Percentiles rank a stretch among this genome's conserved stretches.
These are phyloP conservation scores for Hirtodrosophila histrioides DNA, from an alignment of 2,888 invertebrate genomes.

Conservation along the genomic window DNA sequence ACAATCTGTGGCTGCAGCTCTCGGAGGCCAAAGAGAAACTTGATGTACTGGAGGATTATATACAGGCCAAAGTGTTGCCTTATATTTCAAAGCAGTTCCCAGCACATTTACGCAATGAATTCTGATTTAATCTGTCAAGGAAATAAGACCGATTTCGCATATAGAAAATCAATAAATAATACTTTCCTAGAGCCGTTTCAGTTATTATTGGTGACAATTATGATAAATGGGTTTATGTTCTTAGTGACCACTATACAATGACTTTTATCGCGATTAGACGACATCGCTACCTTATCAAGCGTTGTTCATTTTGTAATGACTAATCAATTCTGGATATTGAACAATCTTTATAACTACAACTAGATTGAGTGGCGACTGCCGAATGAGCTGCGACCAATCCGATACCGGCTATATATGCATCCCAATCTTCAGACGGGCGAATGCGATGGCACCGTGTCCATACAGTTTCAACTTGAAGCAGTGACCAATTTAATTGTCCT, in stretches of 20 bases:
- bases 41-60: constrained; percentile 67
- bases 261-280: constrained; percentile 6
- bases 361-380: constrained; percentile 81
- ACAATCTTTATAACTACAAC: constrained; percentile 48
- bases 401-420: constrained; percentile 72
- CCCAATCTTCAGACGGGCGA: constrained; percentile 68
- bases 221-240: background rate
- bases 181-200: background rate
- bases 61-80: constrained; percentile 33
- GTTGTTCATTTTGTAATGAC: background rate
- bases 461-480: constrained; percentile 70
- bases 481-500: constrained; percentile 78
- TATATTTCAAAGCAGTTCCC: constrained; percentile 2
- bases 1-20: constrained; percentile 56
- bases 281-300: constrained; percentile 18
- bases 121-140: background rate
- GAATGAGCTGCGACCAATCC: constrained; percentile 65
- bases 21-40: constrained; percentile 65
- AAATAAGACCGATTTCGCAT: background rate
- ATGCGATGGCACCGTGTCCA: constrained; percentile 75
- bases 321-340: constrained; percentile 50
- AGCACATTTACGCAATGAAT: background rate
- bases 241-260: constrained; percentile 21
- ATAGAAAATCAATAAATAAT: background rate
- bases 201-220: background rate